Base-by-base conservation (phyloP, 2,113 vertebrate species). In the Clarias batrachus region DNA sequence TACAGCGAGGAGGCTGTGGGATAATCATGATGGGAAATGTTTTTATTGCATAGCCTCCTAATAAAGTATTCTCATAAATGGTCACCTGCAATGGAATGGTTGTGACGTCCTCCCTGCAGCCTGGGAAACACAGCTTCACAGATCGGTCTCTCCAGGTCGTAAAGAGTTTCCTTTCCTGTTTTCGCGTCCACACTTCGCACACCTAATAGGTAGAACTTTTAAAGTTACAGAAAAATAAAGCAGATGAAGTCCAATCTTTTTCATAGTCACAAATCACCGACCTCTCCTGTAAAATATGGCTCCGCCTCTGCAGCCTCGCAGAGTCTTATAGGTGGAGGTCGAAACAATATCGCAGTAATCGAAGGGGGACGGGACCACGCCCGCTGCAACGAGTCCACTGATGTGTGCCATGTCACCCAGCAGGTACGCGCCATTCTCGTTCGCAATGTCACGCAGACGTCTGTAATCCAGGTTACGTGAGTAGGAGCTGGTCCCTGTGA, bases 381-480 rank as follows among this genome's bases (percentile, higher is more conserved):
- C 96, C 0, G 97, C 97, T 0, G 96, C 97, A 91, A 99, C 97
- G 87, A 99, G 88, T 41, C 98, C 98, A 0, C 97, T 98, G 92
- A 99, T 97, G 91, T 99, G 98, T 2, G 98, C 97, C 97, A 99
- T 99, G 95, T 99, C 98, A 0, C 95, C 96, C 97, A 99, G 93
- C 5, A 99, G 96, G 0, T 95, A 97, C 0, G 98, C 97, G 0
- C 95, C 89, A 0, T 97, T 98, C 90, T 96, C 95, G 0, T 96
- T 93, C 0, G 98, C 96, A 0, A 99, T 97, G 92, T 93, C 92
- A 81, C 95, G 94, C 96, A 99, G 89, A 17, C 96, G 96, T 11
- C 92, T 93, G 0, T 99, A 99, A 92, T 99, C 97, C 83, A 99
- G 91, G 92, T 98, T 98, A 17, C 98, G 96, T 0, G 98, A 99